Evolutionary conservation across 2,888 invertebrate species (phyloP), one percentile per base, ranked within the genome.

Genomic region (Halictus quadricinctus): DNA sequence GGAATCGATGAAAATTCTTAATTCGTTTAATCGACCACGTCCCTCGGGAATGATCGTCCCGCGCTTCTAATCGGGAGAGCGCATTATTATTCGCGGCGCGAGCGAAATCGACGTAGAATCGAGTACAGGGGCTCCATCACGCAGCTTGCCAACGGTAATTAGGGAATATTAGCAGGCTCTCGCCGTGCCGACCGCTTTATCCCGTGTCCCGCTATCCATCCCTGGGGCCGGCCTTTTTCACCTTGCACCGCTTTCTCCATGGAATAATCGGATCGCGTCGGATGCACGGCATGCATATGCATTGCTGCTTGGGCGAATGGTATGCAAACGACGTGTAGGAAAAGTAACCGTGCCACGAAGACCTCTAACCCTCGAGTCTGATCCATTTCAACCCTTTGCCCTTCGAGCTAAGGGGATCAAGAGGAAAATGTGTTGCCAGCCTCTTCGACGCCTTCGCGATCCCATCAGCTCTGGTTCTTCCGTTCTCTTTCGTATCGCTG

Each of bases 321-420:
- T 90, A 92, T 90, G 91, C 91, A 92, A 92, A 92, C 90, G 88
- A 91, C 84, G 85, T 87, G 89, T 82, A 88, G 88, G 73, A 87
- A 91, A 89, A 91, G 90, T 92, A 91, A 91, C 87, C 83, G 83
- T 80, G 80, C 87, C 76, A 72, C 80, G 36, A 46, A 64, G 58
- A 76, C 72, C 79, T 25, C 48, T 76, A 75, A 58, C 58, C 70
- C 66, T 64, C 54, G 66, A 18, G 36, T 29, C 76, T 58, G 69
- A 58, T 60, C 50, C 60, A 50, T 72, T 76, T 70, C 29, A 43
- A 83, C 72, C 46, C 69, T 60, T 46, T 76, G 41, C 36, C 75
- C 43, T 46, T 13, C 70, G 25, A 29, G 54, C 43, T 58, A n/a
- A 25, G 36, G 70, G 29, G 41, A 15, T 8, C 2, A 70, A 58